Evolutionary conservation across 2,113 vertebrate genomes (phyloP).

Genomic region (Indri indri): DNA sequence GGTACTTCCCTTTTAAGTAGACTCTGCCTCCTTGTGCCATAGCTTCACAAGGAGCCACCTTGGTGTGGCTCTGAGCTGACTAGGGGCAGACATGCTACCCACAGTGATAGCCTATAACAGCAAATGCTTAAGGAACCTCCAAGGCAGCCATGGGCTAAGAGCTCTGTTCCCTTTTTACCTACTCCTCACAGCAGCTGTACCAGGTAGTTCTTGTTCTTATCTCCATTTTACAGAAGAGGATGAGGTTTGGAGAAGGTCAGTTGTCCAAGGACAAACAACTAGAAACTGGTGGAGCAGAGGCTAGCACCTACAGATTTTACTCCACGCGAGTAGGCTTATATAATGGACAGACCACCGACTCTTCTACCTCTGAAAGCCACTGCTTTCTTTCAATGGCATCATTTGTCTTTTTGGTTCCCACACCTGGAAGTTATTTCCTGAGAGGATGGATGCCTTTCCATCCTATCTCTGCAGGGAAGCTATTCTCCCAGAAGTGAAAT

Average conservation of each 20-base stretch:
- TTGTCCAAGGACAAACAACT: background rate
- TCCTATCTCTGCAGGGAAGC: background rate
- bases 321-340: fast-evolving
- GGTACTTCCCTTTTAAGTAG: background rate
- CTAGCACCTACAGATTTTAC: too few species aligned
- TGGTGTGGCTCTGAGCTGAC: background rate
- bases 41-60: background rate
- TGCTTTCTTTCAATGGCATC: background rate
- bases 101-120: background rate
- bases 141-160: background rate
- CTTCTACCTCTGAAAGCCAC: background rate
- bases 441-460: background rate
- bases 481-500: background rate
- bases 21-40: background rate
- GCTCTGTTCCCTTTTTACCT: background rate
- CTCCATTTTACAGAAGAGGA: background rate
- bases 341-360: background rate
- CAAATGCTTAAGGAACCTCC: background rate
- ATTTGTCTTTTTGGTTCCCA: background rate
- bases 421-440: background rate
- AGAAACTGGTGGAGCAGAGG: background rate
- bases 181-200: background rate
- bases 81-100: background rate
- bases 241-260: background rate
- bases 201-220: background rate